phyloP scores from a whole-genome alignment of 2,888 invertebrate species.

The Melipona bicolor region DNA sequence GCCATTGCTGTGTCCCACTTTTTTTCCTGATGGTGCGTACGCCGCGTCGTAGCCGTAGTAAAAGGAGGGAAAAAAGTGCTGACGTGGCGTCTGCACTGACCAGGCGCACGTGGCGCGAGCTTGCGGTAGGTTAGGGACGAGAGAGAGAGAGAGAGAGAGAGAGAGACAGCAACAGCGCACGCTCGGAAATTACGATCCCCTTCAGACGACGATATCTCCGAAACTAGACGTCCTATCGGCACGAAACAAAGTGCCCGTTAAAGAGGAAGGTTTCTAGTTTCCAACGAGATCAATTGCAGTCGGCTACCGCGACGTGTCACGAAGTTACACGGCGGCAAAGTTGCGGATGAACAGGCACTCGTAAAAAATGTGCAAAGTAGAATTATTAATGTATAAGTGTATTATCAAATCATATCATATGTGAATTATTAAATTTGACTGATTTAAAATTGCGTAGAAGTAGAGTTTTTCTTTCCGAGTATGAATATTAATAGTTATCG shows the following conservation, averaged over 20 bases:
- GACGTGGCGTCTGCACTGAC: neutral
- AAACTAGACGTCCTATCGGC: neutral
- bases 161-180: neutral
- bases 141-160: neutral
- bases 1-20: neutral
- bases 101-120: neutral
- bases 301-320: too few relatives aligned
- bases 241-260: neutral
- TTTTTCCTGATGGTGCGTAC: conserved; percentile 3
- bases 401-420: too few relatives aligned
- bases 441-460: too few relatives aligned
- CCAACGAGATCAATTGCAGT: neutral
- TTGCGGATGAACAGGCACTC: too few relatives aligned
- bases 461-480: too few relatives aligned
- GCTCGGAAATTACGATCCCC: neutral
- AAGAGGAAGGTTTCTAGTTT: neutral
- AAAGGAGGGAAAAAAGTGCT: neutral
- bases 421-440: too few relatives aligned
- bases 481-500: too few relatives aligned
- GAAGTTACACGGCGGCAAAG: too few relatives aligned
- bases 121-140: neutral
- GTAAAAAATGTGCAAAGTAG: too few relatives aligned
- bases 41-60: neutral
- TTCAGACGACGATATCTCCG: too few relatives aligned
- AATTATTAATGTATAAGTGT: too few relatives aligned